These are phyloP conservation scores for Accipiter cooperii DNA, from an alignment of 2,113 vertebrate species.

Conservation along the genomic window DNA sequence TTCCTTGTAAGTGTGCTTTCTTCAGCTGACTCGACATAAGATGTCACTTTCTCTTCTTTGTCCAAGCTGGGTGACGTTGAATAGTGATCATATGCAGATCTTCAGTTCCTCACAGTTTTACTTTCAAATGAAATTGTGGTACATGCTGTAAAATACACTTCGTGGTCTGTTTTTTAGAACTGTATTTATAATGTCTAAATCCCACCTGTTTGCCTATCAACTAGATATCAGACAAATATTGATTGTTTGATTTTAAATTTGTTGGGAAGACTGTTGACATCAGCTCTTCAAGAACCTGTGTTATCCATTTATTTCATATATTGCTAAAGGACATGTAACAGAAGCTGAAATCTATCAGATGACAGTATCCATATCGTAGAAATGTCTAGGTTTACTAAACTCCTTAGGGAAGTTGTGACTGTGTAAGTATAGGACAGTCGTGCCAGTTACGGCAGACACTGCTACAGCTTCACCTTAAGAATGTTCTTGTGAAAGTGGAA, in stretches of 20 bases:
- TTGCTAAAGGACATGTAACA: not conserved
- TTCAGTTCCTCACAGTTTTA: slow-evolving; percentile 29
- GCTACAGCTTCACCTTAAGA: slow-evolving; percentile 40
- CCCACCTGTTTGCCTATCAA: slow-evolving; percentile 3
- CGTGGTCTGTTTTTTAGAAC: slow-evolving; percentile 38
- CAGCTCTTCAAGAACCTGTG: not conserved
- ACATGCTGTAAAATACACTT: slow-evolving; percentile 44
- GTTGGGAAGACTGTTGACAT: slow-evolving; percentile 6
- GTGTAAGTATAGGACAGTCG: not conserved
- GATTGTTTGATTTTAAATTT: not conserved
- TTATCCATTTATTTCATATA: not conserved
- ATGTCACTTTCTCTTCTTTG: not conserved
- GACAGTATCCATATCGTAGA: not conserved
- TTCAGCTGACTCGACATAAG: slow-evolving; percentile 10
- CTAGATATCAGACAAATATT: slow-evolving; percentile 1
- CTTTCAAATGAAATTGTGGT: slow-evolving; percentile 10
- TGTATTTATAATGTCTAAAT: slow-evolving; percentile 46
- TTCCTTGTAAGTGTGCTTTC: slow-evolving; percentile 37
- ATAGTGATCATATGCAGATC: not conserved
- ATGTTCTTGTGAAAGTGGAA: slow-evolving; percentile 53
- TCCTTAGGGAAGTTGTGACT: slow-evolving; percentile 3
- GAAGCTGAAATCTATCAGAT: not conserved
- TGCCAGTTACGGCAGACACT: not conserved
- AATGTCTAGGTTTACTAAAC: not conserved
- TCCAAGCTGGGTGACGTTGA: not conserved